These are phyloP conservation scores for Stenodema calcarata DNA, from an alignment of 2,888 invertebrate genomes.

Conservation along the genomic window DNA sequence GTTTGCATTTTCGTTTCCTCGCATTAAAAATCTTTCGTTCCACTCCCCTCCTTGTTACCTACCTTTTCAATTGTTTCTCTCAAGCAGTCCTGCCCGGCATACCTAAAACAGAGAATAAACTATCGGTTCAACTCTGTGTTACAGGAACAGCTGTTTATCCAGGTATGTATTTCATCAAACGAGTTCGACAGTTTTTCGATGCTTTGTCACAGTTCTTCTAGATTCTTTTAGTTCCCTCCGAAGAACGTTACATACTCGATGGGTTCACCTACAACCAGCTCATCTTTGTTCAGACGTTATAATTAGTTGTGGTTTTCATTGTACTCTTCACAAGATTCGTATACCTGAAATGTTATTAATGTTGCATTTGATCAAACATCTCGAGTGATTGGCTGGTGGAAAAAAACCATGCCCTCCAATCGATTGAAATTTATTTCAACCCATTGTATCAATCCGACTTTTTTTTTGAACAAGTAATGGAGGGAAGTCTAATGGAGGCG, in stretches of 20 bases:
- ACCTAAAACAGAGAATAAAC: constrained; percentile 17
- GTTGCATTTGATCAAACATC: too few species aligned
- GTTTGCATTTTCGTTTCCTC: not conserved
- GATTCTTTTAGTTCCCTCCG: not conserved
- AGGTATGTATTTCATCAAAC: constrained; percentile 50
- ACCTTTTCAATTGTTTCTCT: not conserved
- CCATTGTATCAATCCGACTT: too few species aligned
- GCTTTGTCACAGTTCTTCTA: not conserved
- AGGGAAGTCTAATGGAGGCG: too few species aligned
- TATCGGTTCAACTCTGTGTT: constrained; percentile 51
- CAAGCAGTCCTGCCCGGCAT: constrained; percentile 22
- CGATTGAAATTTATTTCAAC: too few species aligned
- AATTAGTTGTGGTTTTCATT: too few species aligned
- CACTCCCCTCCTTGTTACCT: not conserved
- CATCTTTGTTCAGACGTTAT: too few species aligned
- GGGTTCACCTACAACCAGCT: too few species aligned
- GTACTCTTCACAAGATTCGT: too few species aligned
- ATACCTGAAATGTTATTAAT: too few species aligned
- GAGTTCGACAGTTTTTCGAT: not conserved
- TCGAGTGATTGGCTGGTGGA: too few species aligned
- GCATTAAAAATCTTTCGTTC: not conserved
- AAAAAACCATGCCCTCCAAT: too few species aligned
- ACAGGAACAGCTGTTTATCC: constrained; percentile 54
- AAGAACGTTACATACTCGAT: not conserved
- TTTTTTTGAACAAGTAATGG: too few species aligned